A percentile compares a stretch with the other conserved stretches of the same genome.
Evolutionary conservation across 2,888 invertebrate genomes (phyloP).

Genomic region (Cephus rjabovi): DNA sequence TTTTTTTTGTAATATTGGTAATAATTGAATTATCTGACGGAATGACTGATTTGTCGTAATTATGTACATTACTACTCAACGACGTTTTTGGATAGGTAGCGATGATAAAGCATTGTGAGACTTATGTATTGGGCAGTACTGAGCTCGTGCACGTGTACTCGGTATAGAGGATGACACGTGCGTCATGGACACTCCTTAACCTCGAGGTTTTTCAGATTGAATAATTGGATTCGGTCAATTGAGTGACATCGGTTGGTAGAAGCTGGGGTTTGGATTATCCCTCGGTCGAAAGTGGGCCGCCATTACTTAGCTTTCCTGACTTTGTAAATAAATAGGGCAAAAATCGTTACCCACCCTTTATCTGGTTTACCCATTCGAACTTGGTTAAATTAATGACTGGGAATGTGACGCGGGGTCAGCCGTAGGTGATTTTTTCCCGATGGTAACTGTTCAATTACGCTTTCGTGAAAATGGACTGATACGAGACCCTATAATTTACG

Average conservation of each 20-base stretch:
- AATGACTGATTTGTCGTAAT: background rate
- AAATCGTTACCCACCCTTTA: background rate
- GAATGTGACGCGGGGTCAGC: background rate
- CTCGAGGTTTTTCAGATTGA: constrained; percentile 1
- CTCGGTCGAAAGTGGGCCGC: background rate
- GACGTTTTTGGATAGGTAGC: background rate
- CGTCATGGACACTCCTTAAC: background rate
- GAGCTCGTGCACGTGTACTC: background rate
- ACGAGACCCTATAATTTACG: background rate
- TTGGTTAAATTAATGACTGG: background rate
- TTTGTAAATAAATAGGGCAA: constrained; percentile 2
- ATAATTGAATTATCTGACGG: background rate
- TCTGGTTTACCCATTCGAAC: background rate
- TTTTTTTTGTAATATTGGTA: no score
- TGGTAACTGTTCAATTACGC: background rate
- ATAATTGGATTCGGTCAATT: constrained; percentile 3
- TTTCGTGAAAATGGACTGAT: background rate
- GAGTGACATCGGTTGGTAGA: background rate
- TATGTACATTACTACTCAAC: background rate
- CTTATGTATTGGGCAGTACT: background rate
- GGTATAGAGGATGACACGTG: background rate
- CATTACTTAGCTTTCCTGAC: background rate
- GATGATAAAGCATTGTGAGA: background rate
- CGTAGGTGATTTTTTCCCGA: background rate
- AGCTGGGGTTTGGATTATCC: background rate